A percentile compares a stretch with the other conserved stretches of the same genome.
phyloP scores from a whole-genome alignment of 2,888 invertebrate genomes.

The Elgonia sp. region DNA sequence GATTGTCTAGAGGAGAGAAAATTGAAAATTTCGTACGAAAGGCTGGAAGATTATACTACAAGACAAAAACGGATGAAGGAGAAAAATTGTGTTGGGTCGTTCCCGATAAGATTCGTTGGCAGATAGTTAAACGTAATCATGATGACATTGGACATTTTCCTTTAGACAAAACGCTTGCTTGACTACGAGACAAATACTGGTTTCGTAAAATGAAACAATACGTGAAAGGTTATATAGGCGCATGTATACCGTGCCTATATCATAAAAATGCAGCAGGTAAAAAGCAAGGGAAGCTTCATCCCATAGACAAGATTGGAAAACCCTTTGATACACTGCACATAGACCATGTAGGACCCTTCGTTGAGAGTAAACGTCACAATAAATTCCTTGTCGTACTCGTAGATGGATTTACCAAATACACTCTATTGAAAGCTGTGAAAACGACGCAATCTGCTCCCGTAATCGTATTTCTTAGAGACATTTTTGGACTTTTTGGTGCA shows the following conservation, averaged over 20 bases:
- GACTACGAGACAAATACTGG: too few relatives aligned
- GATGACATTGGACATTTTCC: too few relatives aligned
- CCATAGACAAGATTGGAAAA: conserved; percentile 84
- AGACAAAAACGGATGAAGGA: too few relatives aligned
- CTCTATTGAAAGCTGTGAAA: conserved; percentile 81
- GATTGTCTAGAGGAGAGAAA: too few relatives aligned
- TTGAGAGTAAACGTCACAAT: conserved; percentile 81
- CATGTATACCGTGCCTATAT: conserved; percentile 64
- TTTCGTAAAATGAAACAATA: too few relatives aligned
- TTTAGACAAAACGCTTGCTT: too few relatives aligned
- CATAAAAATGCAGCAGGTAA: conserved; percentile 76
- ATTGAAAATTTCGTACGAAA: too few relatives aligned
- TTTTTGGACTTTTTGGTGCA: conserved; percentile 34
- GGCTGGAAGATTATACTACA: too few relatives aligned
- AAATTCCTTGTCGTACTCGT: conserved; percentile 83
- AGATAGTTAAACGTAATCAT: too few relatives aligned
- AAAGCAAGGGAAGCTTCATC: conserved; percentile 82
- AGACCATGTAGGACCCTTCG: conserved; percentile 86
- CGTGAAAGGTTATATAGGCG: too few relatives aligned
- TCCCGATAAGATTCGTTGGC: too few relatives aligned
- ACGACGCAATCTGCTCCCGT: conserved; percentile 81
- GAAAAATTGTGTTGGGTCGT: too few relatives aligned
- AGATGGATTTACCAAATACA: conserved; percentile 85
- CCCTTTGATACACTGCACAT: conserved; percentile 86
- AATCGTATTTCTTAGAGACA: conserved; percentile 72